Evolutionary conservation across 23 tunicate species (phyloP).

Genomic region (Oikopleura dioica): DNA sequence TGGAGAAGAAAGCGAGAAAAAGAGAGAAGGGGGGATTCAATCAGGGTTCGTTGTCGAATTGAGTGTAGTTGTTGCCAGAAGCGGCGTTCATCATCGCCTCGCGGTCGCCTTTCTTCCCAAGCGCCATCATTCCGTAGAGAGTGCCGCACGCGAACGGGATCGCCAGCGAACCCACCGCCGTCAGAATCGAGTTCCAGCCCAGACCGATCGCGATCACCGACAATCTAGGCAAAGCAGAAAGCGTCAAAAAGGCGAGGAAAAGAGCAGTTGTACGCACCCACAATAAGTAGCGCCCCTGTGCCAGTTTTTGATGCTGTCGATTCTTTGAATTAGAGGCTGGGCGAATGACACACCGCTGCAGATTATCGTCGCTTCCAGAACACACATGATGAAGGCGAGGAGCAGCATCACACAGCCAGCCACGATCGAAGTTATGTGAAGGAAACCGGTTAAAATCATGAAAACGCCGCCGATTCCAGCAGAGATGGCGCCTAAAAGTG

Average conservation of each 20-base stretch:
- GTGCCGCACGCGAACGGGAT: constrained; percentile 66
- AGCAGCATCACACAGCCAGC: neutral
- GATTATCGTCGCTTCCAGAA: neutral
- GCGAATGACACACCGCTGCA: neutral
- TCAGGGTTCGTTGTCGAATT: neutral
- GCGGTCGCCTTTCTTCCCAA: constrained; percentile 56
- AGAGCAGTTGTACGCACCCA: too few relatives aligned
- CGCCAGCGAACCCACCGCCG: neutral
- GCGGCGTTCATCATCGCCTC: constrained; percentile 25
- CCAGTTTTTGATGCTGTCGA: neutral
- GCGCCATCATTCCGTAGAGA: constrained; percentile 56
- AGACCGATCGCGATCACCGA: neutral
- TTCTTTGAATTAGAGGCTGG: neutral
- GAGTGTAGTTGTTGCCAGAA: neutral
- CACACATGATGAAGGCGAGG: neutral
- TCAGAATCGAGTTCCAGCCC: neutral
- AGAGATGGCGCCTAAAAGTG: neutral
- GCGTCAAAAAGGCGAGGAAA: neutral
- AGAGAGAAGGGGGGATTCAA: too few relatives aligned
- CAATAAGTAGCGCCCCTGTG: neutral
- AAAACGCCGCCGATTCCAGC: neutral
- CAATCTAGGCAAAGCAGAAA: neutral
- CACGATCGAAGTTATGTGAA: neutral
- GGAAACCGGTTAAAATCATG: neutral
- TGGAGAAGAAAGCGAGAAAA: too few relatives aligned